phyloP scores from a whole-genome alignment of 2,888 invertebrate genomes.

The Tachina grossa region DNA sequence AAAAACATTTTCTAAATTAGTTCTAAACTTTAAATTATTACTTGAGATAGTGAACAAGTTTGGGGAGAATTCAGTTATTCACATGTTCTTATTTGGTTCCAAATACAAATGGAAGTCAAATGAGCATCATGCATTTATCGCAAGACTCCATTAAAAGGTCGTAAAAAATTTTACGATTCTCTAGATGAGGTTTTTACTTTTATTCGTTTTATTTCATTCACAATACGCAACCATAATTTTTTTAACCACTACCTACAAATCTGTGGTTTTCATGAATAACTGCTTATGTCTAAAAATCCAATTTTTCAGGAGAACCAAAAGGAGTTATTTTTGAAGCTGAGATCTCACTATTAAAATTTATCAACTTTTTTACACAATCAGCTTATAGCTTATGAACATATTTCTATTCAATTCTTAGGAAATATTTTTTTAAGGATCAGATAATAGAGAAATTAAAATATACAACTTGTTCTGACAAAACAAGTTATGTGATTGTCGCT shows the following conservation, averaged over 20 bases:
- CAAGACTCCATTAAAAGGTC: constrained; percentile 82
- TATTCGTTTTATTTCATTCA: constrained; percentile 66
- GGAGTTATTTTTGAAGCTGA: no score
- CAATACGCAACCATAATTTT: constrained; percentile 81
- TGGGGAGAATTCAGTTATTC: constrained; percentile 28
- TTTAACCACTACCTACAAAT: constrained; percentile 76
- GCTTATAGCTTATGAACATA: no score
- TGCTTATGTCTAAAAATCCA: no score
- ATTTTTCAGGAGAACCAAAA: no score
- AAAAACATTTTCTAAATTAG: constrained; percentile 46
- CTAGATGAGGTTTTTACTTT: constrained; percentile 79
- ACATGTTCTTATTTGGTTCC: constrained; percentile 17
- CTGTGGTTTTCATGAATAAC: no score
- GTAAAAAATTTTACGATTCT: constrained; percentile 82
- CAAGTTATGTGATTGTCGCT: no score
- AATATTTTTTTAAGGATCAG: no score
- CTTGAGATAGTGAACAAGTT: constrained; percentile 32
- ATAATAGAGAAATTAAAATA: no score
- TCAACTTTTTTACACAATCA: no score
- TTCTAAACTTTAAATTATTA: constrained; percentile 62
- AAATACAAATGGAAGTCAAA: constrained; percentile 36
- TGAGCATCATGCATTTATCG: constrained; percentile 76
- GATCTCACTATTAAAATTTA: no score
- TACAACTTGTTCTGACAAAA: no score
- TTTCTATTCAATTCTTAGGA: no score